phyloP scores from a whole-genome alignment of 2,797 vertebrate genomes.

The Rhadinocentrus ornatus region DNA sequence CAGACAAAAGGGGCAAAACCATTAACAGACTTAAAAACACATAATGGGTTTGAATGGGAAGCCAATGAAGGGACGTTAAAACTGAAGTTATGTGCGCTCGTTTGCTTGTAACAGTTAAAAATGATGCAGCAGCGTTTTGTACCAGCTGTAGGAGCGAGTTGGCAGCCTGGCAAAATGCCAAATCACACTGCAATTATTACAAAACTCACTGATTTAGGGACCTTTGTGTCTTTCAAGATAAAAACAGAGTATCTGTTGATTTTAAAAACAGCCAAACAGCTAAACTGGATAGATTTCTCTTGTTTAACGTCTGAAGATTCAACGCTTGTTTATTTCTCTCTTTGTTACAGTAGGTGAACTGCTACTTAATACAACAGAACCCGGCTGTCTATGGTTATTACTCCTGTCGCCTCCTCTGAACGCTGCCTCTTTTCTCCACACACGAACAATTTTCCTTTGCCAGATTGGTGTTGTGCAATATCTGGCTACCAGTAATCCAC shows the following conservation, averaged over 20 bases:
- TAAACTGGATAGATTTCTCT: neutral
- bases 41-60: too few relatives aligned
- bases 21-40: too few relatives aligned
- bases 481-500: neutral
- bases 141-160: too few relatives aligned
- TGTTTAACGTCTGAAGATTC: neutral
- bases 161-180: neutral
- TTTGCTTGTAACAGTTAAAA: too few relatives aligned
- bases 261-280: neutral
- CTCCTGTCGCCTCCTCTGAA: neutral
- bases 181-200: neutral
- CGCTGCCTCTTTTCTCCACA: neutral
- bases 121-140: too few relatives aligned
- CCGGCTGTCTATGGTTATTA: neutral
- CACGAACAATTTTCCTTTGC: conserved; percentile 4
- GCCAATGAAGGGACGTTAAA: too few relatives aligned
- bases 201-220: neutral
- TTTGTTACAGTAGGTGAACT: too few relatives aligned
- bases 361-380: neutral
- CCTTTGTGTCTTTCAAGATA: neutral
- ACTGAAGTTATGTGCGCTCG: too few relatives aligned
- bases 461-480: conserved; percentile 9
- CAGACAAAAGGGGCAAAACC: too few relatives aligned
- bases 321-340: too few relatives aligned
- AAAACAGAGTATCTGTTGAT: neutral